Conservation (phyloP, 2,113 vertebrate genomes). For the Platycercus adscitus region DNA sequence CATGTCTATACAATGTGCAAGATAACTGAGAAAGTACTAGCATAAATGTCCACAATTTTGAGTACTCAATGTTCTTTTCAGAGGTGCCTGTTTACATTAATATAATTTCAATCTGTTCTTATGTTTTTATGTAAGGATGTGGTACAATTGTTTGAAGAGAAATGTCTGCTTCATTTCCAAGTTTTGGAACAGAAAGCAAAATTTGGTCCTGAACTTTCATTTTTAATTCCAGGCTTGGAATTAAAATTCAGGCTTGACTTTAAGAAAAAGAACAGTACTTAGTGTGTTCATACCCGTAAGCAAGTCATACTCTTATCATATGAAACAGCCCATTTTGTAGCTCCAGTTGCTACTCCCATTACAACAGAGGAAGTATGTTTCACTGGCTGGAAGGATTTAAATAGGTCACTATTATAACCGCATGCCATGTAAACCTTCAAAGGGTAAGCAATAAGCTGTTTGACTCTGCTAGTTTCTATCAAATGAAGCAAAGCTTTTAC, state of each 20-base stretch:
- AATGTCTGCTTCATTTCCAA: constrained; percentile 6
- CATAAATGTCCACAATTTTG: neutral
- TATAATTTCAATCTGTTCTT: constrained; percentile 25
- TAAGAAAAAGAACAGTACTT: neutral
- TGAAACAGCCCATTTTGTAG: neutral
- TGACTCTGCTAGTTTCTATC: neutral
- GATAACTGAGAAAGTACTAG: neutral
- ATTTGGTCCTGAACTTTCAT: neutral
- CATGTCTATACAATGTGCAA: neutral
- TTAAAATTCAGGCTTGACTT: neutral
- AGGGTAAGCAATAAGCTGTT: neutral
- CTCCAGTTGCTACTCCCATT: neutral
- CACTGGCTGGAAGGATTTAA: neutral
- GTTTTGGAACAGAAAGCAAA: neutral
- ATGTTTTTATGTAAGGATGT: constrained; percentile 13
- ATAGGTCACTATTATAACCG: neutral
- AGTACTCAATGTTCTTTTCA: constrained; percentile 15
- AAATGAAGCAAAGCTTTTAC: neutral
- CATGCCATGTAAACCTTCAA: neutral
- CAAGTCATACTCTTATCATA: neutral
- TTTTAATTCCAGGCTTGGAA: neutral
- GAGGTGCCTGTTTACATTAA: constrained; percentile 31
- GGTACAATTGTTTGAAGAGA: constrained; percentile 9
- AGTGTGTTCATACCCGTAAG: neutral
- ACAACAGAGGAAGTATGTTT: neutral